A percentile compares a stretch with the other conserved stretches of the same genome.
Evolutionary conservation across 2,888 invertebrate genomes (phyloP).

Genomic region (Himalopsyche anomala): DNA sequence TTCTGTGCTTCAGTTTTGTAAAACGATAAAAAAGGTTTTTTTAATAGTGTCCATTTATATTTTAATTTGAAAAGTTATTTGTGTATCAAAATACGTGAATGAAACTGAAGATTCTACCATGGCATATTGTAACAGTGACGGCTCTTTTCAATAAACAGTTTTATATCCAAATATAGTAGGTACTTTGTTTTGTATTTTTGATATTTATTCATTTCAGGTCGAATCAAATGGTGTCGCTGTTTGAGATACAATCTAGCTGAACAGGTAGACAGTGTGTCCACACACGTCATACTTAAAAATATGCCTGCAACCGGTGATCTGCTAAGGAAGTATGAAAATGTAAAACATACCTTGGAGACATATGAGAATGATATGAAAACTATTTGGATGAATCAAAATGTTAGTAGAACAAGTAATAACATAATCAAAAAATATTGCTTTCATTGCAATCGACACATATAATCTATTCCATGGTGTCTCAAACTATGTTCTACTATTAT

Average conservation of each 20-base stretch:
- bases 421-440: background rate
- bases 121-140: no score
- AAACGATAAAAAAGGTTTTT: no score
- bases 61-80: no score
- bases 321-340: constrained; percentile 85
- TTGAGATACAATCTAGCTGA: constrained; percentile 88
- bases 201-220: constrained; percentile 72
- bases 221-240: constrained; percentile 90
- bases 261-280: constrained; percentile 86
- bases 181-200: no score
- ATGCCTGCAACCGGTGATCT: constrained; percentile 85
- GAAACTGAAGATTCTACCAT: no score
- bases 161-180: no score
- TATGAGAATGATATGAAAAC: constrained; percentile 89
- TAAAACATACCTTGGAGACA: constrained; percentile 83
- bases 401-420: constrained; percentile 69
- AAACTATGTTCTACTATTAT: no score
- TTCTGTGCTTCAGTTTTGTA: no score
- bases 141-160: no score
- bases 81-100: no score
- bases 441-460: background rate
- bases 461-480: no score
- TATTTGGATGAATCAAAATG: constrained; percentile 91
- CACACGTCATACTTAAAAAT: constrained; percentile 84
- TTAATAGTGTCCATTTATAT: no score